Evolutionary conservation across 2,113 vertebrate genomes (phyloP).

Genomic region (Plecotus auritus): DNA sequence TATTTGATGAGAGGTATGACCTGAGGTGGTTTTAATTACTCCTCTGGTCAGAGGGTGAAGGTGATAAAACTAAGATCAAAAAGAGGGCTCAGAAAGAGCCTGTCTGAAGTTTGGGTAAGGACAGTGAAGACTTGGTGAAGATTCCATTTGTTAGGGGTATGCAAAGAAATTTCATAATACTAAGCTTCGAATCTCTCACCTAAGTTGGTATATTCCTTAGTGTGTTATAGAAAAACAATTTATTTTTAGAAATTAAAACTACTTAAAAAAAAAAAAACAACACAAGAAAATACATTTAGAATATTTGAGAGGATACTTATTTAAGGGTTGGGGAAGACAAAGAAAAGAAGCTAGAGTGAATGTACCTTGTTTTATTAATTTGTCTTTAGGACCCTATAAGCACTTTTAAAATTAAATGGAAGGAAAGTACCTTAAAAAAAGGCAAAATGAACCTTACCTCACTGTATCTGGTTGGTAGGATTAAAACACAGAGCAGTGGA

Average conservation of each 20-base stretch:
- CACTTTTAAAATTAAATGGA: not conserved
- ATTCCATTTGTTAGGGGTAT: not conserved
- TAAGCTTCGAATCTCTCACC: not conserved
- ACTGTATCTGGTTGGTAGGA: not conserved
- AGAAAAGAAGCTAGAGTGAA: not conserved
- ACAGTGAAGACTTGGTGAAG: not conserved
- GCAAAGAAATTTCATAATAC: not conserved
- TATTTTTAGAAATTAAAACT: not conserved
- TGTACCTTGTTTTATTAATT: not conserved
- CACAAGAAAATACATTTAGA: not conserved
- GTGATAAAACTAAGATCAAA: not conserved
- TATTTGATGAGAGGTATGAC: not conserved
- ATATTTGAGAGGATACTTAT: not conserved
- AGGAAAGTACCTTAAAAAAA: not conserved
- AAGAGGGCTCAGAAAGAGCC: not conserved
- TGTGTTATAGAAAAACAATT: not conserved
- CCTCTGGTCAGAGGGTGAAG: not conserved
- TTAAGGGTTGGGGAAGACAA: not conserved
- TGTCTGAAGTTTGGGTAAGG: not conserved
- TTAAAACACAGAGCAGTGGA: not conserved
- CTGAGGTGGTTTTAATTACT: not conserved
- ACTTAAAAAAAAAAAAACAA: not conserved
- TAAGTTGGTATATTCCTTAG: not conserved
- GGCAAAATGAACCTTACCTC: not conserved
- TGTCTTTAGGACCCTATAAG: not conserved